A percentile compares a stretch with the other conserved stretches of the same genome.
These are phyloP conservation scores for Octodon degus DNA, from an alignment of 2,113 vertebrate genomes.

Conservation along the genomic window DNA sequence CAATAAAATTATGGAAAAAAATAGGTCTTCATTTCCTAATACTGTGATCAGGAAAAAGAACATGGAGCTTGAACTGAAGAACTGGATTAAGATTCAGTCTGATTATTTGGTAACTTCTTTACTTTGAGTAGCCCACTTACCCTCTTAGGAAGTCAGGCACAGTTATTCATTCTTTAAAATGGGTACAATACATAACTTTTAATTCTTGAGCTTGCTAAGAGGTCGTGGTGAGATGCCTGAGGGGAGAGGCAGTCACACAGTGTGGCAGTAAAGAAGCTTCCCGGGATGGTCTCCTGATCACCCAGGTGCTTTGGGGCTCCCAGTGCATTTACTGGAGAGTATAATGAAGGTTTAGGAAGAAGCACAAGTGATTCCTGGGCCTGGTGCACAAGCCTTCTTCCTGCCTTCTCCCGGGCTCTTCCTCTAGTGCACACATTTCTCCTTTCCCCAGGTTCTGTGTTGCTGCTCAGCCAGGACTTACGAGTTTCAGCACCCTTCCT, in stretches of 20 bases:
- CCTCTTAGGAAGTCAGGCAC: slow-evolving; percentile 15
- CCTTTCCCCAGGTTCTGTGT: background rate
- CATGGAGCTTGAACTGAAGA: background rate
- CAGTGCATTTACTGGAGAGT: background rate
- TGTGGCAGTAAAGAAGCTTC: background rate
- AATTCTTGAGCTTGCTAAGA: slow-evolving; percentile 1
- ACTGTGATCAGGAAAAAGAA: background rate
- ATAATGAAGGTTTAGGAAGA: background rate
- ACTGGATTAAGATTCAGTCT: slow-evolving; percentile 28
- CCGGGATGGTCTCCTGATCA: background rate
- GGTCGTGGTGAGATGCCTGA: background rate
- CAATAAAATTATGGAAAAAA: background rate
- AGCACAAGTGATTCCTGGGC: background rate
- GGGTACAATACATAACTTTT: background rate
- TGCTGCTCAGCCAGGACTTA: background rate
- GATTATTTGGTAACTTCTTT: slow-evolving; percentile 17
- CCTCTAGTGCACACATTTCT: background rate
- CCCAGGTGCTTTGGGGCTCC: background rate
- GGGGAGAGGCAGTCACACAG: background rate
- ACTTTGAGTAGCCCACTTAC: slow-evolving; percentile 32
- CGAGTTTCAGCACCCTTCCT: background rate
- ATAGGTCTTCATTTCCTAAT: background rate
- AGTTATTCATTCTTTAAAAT: slow-evolving; percentile 23
- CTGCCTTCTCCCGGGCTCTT: background rate
- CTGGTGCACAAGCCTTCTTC: background rate